Conservation (phyloP, 2,113 vertebrate genomes). For the Semnornis frantzii region DNA sequence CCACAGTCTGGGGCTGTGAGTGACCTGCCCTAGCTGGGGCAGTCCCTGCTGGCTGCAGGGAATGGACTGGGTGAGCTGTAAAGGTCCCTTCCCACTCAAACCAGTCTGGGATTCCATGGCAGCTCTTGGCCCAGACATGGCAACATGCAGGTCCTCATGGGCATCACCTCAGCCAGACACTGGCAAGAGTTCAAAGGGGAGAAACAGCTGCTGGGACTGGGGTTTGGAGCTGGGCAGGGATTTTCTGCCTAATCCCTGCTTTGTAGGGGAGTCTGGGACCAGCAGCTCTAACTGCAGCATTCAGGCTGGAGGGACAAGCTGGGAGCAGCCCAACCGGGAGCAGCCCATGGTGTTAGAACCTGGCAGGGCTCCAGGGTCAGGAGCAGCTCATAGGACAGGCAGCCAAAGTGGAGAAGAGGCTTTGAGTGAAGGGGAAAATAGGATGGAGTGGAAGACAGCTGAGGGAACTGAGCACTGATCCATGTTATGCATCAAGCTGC, state of each 20-base stretch:
- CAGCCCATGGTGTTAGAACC: no score
- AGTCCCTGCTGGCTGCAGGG: no score
- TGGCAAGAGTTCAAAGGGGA: neutral
- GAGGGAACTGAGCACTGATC: neutral
- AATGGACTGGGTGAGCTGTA: no score
- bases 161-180: neutral
- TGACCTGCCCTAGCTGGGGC: no score
- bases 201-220: neutral
- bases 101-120: no score
- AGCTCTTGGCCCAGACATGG: no score
- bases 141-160: no score
- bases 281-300: neutral
- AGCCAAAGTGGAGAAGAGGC: neutral
- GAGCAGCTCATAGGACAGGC: neutral
- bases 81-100: no score
- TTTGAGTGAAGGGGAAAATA: neutral
- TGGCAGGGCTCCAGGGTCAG: neutral
- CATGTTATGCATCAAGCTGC: neutral
- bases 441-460: neutral
- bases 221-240: neutral
- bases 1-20: no score
- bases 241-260: neutral
- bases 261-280: neutral
- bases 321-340: no score
- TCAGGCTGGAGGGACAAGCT: no score